These are phyloP conservation scores for Brachionus asplanchnoidis DNA, from an alignment of 1,140 invertebrate species.

Conservation along the genomic window DNA sequence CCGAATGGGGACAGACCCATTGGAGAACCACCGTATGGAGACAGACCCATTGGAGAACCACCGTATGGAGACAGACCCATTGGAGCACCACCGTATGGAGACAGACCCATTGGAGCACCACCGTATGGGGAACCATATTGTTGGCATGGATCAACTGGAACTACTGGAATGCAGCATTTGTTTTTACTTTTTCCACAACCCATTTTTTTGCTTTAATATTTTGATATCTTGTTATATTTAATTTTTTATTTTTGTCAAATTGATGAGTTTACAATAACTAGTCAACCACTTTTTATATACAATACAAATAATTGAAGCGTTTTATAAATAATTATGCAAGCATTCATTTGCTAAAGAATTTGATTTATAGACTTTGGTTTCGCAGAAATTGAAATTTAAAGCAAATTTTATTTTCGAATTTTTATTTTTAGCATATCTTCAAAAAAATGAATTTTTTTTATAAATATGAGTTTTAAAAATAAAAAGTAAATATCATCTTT, in stretches of 20 bases:
- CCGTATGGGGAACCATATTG: not conserved
- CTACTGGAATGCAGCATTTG: not conserved
- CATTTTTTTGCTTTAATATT: not conserved
- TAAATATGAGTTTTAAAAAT: too few relatives aligned
- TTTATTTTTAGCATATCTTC: too few relatives aligned
- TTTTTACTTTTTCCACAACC: not conserved
- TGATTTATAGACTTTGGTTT: not conserved
- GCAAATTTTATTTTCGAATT: too few relatives aligned
- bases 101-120: not conserved
- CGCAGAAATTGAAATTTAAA: not conserved
- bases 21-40: not conserved
- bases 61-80: not conserved
- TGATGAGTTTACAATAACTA: not conserved
- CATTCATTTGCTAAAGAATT: not conserved
- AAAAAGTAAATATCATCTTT: too few relatives aligned
- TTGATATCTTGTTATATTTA: not conserved
- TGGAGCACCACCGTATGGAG: not conserved
- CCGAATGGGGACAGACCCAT: not conserved
- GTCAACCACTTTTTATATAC: not conserved
- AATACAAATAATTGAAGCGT: not conserved
- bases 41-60: not conserved
- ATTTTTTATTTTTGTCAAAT: not conserved
- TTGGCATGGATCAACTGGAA: not conserved
- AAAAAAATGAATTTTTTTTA: too few relatives aligned
- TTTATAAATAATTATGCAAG: not conserved